Base-by-base conservation (phyloP, 2,888 invertebrate species). In the Ctenicera cuprea region DNA sequence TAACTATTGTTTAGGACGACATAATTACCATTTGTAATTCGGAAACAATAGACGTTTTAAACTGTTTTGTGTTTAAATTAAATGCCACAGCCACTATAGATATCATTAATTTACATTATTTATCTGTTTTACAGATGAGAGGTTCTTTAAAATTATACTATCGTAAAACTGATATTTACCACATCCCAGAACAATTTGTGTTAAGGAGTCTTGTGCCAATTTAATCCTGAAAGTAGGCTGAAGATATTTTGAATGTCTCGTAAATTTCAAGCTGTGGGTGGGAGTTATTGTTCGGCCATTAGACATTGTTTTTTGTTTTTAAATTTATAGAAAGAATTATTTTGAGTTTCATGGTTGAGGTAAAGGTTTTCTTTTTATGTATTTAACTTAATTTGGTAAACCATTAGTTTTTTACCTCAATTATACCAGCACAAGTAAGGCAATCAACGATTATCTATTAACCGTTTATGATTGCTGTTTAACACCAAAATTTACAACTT, bases 41-140 rank as follows among this genome's bases (percentile, higher is more conserved):
- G 12, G n/a, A 54, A 59, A 59, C 59, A 38, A 59, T 59, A 20
- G 33, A 38, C 14, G 8, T 59, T n/a, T 26, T 38, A 59, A 54
- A 16, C 30, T 8, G 54, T 30, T 48, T 18, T 48, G 9, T 48
- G 48, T 48, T 33, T 8, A 18, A 18, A 20, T 48, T 41, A 2
- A n/a, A 41, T 11, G 38, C 7, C n/a, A 12, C 11, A 1, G n/a
- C n/a, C n/a, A n/a, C n/a, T n/a, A n/a, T n/a, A n/a, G 38, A 2
- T 14, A 41, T 14, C 14, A 41, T 41, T 41, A 41, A 41, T 14
- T 4, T 14, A 3, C n/a, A 7, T 41, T 41, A 41, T 41, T 41
- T 41, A 41, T 41, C 41, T 14, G n/a, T 14, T 33, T 33, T 33
- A 33, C 33, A 33, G 7, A 9, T 33, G 33, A 9, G 7, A 5